phyloP scores from a whole-genome alignment of 2,888 invertebrate species.

The Phragmatobia fuliginosa region DNA sequence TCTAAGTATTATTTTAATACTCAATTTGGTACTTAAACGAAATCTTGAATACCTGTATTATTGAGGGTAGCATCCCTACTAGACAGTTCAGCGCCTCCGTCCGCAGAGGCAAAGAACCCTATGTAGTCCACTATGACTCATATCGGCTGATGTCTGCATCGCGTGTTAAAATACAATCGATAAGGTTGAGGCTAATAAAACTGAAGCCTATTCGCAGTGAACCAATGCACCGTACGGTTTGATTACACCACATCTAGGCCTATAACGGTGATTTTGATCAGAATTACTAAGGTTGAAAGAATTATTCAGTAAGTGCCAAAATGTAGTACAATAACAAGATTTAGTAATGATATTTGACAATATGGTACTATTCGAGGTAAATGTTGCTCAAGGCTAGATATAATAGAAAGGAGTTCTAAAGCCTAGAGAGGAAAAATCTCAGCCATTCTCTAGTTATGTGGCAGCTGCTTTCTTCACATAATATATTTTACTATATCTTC shows the following conservation, averaged over 20 bases:
- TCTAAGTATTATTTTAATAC: too few species aligned
- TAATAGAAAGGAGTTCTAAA: background rate
- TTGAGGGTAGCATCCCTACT: constrained; percentile 1
- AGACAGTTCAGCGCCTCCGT: constrained; percentile 30
- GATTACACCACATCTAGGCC: constrained; percentile 38
- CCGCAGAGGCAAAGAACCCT: constrained; percentile 36
- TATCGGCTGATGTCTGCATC: constrained; percentile 40
- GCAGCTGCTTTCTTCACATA: too few species aligned
- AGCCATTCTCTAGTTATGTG: too few species aligned
- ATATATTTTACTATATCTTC: background rate
- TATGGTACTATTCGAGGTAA: background rate
- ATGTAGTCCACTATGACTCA: constrained; percentile 47
- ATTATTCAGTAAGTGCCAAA: too few species aligned
- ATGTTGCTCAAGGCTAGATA: background rate
- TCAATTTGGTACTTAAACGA: background rate
- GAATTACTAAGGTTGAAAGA: background rate
- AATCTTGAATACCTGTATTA: background rate
- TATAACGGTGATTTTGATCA: constrained; percentile 25
- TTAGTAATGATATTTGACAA: background rate
- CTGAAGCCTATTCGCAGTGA: constrained; percentile 33
- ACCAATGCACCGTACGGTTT: constrained; percentile 40
- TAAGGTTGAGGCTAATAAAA: constrained; percentile 41
- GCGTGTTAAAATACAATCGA: constrained; percentile 47
- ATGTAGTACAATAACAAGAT: too few species aligned
- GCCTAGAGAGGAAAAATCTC: too few species aligned